Percentiles rank a stretch among this genome's conserved stretches.
Conservation (phyloP, 2,797 vertebrate species). For the Clarias pachynema region DNA sequence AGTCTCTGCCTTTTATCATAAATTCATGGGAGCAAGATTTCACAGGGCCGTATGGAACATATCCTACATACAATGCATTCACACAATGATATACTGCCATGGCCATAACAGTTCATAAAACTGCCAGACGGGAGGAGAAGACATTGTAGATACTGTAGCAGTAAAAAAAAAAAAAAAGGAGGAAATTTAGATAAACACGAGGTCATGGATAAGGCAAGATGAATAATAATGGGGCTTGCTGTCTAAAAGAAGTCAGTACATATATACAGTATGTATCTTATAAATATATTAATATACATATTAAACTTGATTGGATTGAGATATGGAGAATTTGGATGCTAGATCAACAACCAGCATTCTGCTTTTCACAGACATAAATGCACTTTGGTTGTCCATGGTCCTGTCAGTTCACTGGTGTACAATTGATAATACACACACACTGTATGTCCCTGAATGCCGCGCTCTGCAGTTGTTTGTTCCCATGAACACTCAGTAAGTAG, state of each 20-base stretch:
- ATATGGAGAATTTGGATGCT: too few relatives aligned
- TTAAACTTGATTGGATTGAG: too few relatives aligned
- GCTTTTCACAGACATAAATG: too few relatives aligned
- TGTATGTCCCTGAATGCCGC: not conserved
- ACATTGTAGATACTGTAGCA: constrained; percentile 1
- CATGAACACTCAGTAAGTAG: too few relatives aligned
- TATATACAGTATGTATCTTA: not conserved
- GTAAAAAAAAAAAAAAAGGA: constrained; percentile 7
- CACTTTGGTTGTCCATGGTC: too few relatives aligned
- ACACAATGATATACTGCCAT: not conserved
- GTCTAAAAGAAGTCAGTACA: constrained; percentile 8
- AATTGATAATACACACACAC: not conserved
- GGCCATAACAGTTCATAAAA: not conserved
- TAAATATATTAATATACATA: not conserved
- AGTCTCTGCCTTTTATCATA: constrained; percentile 41
- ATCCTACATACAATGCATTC: constrained; percentile 27
- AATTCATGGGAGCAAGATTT: constrained; percentile 32
- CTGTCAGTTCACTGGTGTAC: not conserved
- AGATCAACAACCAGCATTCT: too few relatives aligned
- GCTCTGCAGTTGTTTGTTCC: too few relatives aligned
- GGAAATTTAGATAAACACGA: not conserved
- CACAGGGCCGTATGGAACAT: constrained; percentile 9
- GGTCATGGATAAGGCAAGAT: constrained; percentile 12
- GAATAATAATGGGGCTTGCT: not conserved
- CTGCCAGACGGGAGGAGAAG: not conserved